Percentiles rank a stretch among this genome's conserved stretches.
These are phyloP conservation scores for Crocodylus rhombifer DNA, from an alignment of 2,797 vertebrate species.

Conservation along the genomic window DNA sequence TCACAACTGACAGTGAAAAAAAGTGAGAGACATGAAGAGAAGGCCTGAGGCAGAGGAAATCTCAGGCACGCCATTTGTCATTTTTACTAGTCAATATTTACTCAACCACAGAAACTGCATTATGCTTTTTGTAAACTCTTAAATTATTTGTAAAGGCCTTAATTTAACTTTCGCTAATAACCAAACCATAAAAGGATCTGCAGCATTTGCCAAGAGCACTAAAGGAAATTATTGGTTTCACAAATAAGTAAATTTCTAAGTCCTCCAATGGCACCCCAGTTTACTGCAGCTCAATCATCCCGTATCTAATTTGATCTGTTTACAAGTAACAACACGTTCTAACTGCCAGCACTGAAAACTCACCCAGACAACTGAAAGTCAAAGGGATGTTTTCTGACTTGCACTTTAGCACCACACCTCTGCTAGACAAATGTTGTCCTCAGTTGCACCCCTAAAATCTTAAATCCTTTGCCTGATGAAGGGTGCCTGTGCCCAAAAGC, in stretches of 20 bases:
- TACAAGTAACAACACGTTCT: no score
- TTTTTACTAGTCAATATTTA: not conserved
- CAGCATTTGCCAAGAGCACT: not conserved
- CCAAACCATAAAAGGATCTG: not conserved
- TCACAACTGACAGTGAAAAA: not conserved
- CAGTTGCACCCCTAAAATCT: not conserved
- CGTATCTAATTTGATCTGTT: no score
- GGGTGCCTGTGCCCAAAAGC: no score
- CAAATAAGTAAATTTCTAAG: not conserved
- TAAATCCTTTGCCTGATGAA: no score
- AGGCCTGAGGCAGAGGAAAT: not conserved
- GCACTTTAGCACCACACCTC: no score
- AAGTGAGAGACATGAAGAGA: fast-evolving
- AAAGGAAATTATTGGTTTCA: not conserved
- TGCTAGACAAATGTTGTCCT: not conserved
- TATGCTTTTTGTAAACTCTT: not conserved
- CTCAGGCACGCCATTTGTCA: fast-evolving
- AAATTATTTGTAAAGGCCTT: not conserved
- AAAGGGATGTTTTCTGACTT: no score
- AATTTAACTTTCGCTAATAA: not conserved
- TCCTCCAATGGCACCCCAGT: not conserved
- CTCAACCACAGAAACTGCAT: not conserved
- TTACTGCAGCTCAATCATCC: not conserved
- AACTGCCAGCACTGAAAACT: no score
- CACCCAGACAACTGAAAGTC: no score